Conservation (phyloP, 2,888 invertebrate genomes). For the Drosophila acutilabella region DNA sequence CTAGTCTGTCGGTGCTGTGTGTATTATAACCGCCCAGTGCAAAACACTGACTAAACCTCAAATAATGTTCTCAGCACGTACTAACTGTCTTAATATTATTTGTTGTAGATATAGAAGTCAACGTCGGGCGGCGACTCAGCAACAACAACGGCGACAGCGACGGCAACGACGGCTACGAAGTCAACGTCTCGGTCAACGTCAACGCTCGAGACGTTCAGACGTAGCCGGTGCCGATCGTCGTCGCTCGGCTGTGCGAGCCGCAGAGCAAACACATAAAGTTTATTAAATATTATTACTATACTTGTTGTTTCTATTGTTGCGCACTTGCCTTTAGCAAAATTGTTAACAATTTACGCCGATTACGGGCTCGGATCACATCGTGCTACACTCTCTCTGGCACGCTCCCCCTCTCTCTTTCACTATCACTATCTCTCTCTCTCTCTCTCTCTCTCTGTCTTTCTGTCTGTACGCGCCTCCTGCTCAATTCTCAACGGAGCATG, state of each 20-base stretch:
- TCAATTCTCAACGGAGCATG: constrained; percentile 35
- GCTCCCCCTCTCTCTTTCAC: neutral
- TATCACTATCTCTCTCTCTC: neutral
- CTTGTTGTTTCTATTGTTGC: constrained; percentile 43
- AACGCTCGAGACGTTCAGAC: constrained; percentile 13
- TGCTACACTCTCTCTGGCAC: constrained; percentile 13
- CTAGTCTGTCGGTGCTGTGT: constrained; percentile 57
- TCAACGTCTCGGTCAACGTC: constrained; percentile 22
- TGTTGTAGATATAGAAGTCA: constrained; percentile 82
- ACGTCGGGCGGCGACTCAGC: constrained; percentile 54
- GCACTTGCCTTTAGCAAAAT: constrained; percentile 75
- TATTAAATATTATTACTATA: constrained; percentile 75
- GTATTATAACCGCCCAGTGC: constrained; percentile 80
- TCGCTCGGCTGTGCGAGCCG: constrained; percentile 37
- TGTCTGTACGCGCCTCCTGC: constrained; percentile 26
- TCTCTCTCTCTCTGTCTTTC: constrained; percentile 2
- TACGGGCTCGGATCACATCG: constrained; percentile 56
- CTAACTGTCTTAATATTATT: constrained; percentile 83
- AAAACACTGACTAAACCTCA: constrained; percentile 83
- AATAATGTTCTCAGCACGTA: constrained; percentile 83
- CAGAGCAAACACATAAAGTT: constrained; percentile 60
- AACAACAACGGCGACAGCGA: constrained; percentile 10
- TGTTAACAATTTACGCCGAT: constrained; percentile 78
- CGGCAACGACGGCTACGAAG: constrained; percentile 10
- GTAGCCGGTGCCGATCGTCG: constrained; percentile 43